Conservation (phyloP, 2,888 invertebrate genomes). For the Oscheius sp. region DNA sequence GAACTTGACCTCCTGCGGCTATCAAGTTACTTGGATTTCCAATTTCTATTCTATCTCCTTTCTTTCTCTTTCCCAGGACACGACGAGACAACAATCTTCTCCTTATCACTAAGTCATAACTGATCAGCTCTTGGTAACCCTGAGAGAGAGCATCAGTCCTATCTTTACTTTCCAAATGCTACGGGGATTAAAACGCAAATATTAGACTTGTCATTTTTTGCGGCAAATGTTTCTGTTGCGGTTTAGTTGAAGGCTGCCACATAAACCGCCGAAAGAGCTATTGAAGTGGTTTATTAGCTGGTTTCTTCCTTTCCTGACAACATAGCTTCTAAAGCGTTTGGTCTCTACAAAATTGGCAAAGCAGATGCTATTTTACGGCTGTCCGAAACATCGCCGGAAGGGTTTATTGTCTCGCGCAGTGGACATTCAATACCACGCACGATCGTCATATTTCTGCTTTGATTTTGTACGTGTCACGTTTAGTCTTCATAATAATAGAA, state of each 20-base stretch:
- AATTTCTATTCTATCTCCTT: neutral
- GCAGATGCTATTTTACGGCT: constrained; percentile 15
- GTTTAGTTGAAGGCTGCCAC: constrained; percentile 15
- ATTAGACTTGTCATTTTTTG: no score
- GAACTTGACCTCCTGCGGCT: neutral
- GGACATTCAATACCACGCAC: constrained; percentile 24
- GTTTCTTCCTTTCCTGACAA: neutral
- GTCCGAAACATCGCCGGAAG: constrained; percentile 25
- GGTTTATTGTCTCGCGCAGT: constrained; percentile 27
- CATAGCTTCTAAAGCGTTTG: no score
- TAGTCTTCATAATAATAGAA: neutral
- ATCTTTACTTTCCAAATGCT: no score
- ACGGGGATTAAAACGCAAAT: no score
- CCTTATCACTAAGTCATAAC: neutral
- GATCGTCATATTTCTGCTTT: constrained; percentile 21
- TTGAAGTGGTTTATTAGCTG: constrained; percentile 5
- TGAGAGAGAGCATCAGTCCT: no score
- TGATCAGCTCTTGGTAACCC: no score
- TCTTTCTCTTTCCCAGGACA: neutral
- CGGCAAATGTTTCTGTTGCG: no score
- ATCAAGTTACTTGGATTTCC: constrained; percentile 2
- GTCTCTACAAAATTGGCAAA: neutral
- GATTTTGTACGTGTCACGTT: constrained; percentile 4
- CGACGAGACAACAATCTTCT: constrained; percentile 5
- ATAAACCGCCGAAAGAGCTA: constrained; percentile 18